phyloP scores from a whole-genome alignment of 2,888 invertebrate species.

The Pyrocoelia pectoralis region DNA sequence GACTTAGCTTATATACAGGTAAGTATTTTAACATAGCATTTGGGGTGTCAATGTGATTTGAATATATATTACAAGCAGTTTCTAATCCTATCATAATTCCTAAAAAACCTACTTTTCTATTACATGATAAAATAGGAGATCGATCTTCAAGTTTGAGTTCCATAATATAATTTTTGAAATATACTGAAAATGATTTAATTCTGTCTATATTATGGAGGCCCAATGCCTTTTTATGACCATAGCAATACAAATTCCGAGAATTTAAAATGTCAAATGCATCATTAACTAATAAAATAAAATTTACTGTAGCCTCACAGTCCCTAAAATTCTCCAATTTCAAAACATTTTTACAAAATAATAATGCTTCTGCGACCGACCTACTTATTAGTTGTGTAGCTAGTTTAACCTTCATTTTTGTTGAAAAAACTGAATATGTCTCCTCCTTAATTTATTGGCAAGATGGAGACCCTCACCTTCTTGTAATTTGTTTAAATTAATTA shows the following conservation, averaged over 20 bases:
- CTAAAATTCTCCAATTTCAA: constrained; percentile 32
- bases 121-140: too few relatives aligned
- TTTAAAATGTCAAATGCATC: constrained; percentile 43
- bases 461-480: too few relatives aligned
- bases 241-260: constrained; percentile 32
- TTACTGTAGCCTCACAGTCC: constrained; percentile 39
- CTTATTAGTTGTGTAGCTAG: constrained; percentile 7
- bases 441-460: constrained; percentile 31
- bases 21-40: constrained; percentile 14
- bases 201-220: constrained; percentile 11
- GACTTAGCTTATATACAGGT: constrained; percentile 24
- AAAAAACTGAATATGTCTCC: constrained; percentile 25
- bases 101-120: too few relatives aligned
- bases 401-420: constrained; percentile 12
- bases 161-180: neutral
- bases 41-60: neutral
- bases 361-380: constrained; percentile 37
- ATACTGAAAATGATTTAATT: neutral
- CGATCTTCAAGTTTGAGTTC: neutral
- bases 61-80: too few relatives aligned
- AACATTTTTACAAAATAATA: constrained; percentile 37
- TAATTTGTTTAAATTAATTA: constrained; percentile 21
- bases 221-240: constrained; percentile 32
- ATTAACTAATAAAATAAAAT: constrained; percentile 41
- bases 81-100: too few relatives aligned